A percentile compares a stretch with the other conserved stretches of the same genome.
These are phyloP conservation scores for Dugesia japonica DNA, from an alignment of 2,888 invertebrate species.

Conservation along the genomic window DNA sequence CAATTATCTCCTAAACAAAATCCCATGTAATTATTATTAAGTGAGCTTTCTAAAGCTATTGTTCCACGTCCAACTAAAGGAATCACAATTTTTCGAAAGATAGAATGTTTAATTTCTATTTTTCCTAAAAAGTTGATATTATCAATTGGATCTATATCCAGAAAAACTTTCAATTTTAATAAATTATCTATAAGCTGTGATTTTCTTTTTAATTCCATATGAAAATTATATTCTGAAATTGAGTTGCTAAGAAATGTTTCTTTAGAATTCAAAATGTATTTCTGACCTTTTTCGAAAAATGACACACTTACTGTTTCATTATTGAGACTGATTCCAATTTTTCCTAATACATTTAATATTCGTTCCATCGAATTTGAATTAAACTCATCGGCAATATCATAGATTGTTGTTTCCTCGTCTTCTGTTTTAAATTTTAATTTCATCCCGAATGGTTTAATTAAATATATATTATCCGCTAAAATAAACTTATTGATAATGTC, in stretches of 20 bases:
- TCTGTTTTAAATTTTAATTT: not conserved
- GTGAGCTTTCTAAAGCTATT: not conserved
- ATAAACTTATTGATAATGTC: not conserved
- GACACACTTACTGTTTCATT: not conserved
- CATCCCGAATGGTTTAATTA: not conserved
- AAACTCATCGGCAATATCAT: not conserved
- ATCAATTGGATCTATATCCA: conserved; percentile 3
- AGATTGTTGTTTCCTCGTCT: not conserved
- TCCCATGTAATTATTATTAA: not conserved
- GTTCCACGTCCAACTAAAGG: not conserved
- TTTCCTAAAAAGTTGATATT: not conserved
- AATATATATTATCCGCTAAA: not conserved
- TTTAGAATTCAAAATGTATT: not conserved
- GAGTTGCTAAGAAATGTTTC: not conserved
- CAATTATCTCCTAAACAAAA: not conserved
- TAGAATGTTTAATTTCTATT: not conserved
- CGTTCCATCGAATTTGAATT: not conserved
- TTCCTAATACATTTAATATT: not conserved
- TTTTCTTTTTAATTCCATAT: not conserved
- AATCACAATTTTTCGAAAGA: not conserved
- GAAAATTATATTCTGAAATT: not conserved
- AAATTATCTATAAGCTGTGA: not conserved
- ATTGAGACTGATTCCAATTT: not conserved
- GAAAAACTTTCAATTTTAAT: not conserved
- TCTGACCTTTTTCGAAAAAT: not conserved